phyloP scores from a whole-genome alignment of 2,113 vertebrate species.

The Campylomormyrus tamandua region DNA sequence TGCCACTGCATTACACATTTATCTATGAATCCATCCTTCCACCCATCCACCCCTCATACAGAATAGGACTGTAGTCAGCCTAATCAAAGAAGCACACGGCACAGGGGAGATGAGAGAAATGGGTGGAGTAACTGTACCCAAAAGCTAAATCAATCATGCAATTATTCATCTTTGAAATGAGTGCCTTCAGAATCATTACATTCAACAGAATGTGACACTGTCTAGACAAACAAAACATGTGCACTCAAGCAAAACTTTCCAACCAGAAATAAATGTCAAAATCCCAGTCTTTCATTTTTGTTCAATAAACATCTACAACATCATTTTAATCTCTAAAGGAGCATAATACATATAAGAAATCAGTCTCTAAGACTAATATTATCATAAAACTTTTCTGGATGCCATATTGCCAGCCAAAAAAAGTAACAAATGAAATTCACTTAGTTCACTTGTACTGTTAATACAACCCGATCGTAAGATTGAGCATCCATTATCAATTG shows the following conservation, averaged over 20 bases:
- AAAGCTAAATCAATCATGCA: not conserved
- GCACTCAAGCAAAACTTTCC: not conserved
- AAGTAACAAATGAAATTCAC: not conserved
- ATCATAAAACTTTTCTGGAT: not conserved
- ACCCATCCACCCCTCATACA: not conserved
- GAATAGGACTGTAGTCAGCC: not conserved
- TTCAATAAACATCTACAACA: not conserved
- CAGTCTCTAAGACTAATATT: not conserved
- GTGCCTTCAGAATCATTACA: not conserved
- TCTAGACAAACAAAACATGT: not conserved
- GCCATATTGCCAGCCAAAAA: not conserved
- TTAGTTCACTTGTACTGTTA: not conserved
- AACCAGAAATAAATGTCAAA: not conserved
- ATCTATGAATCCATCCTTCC: not conserved
- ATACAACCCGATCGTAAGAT: not conserved
- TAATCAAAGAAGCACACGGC: not conserved
- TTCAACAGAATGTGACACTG: not conserved
- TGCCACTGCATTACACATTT: not conserved
- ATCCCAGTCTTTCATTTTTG: not conserved
- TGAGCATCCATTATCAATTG: slow-evolving; percentile 1
- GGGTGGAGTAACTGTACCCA: not conserved
- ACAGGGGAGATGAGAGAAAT: not conserved
- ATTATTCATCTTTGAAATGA: not conserved
- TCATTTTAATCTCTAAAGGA: not conserved
- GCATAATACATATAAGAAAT: not conserved